Evolutionary conservation across 2,888 invertebrate genomes (phyloP).

Genomic region (Cheiracanthium punctorium): DNA sequence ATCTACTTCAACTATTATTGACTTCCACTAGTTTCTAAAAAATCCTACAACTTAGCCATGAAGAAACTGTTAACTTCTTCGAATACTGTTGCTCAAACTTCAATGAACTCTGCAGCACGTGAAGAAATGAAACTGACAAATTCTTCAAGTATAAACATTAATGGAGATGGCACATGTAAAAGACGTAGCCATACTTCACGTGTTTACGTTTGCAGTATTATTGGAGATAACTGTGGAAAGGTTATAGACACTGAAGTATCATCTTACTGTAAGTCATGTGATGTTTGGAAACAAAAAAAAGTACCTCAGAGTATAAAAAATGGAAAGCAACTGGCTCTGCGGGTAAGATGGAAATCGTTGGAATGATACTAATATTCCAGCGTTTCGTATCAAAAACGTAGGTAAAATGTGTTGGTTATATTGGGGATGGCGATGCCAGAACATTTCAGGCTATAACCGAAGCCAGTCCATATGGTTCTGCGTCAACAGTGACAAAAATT

Average conservation of each 20-base stretch:
- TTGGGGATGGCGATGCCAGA: neutral
- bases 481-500: no score
- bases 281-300: neutral
- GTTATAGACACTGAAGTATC: constrained; percentile 2
- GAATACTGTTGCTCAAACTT: neutral
- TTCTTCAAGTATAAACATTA: neutral
- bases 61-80: neutral
- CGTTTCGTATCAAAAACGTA: neutral
- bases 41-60: neutral
- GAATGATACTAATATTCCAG: neutral
- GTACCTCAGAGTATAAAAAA: no score
- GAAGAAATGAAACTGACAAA: neutral
- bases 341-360: neutral
- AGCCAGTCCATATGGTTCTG: no score
- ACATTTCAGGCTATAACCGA: neutral
- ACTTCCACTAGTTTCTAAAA: constrained; percentile 24
- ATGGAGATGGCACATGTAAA: neutral
- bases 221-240: neutral
- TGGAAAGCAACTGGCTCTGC: neutral
- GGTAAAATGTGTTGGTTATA: neutral
- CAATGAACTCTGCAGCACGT: neutral
- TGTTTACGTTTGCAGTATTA: neutral
- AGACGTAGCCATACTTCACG: neutral
- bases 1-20: no score
- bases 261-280: neutral